Evolutionary conservation across 2,888 invertebrate genomes (phyloP).

Genomic region (Lepeophtheirus nordmannii): DNA sequence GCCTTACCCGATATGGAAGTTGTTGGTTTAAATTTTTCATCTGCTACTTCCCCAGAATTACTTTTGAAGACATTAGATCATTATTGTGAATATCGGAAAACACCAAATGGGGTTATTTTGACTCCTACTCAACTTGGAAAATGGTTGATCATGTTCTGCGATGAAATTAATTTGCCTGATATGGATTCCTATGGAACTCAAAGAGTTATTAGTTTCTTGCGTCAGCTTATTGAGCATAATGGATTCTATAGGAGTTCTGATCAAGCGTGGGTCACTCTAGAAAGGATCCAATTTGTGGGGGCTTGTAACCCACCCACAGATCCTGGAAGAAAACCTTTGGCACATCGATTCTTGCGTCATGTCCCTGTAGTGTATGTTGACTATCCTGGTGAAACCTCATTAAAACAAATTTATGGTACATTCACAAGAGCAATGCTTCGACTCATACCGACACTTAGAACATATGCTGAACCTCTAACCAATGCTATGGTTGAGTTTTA

Average conservation of each 20-base stretch:
- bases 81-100: conserved; percentile 96
- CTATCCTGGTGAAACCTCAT: conserved; percentile 92
- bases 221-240: conserved; percentile 90
- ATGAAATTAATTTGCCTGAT: conserved; percentile 98
- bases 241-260: conserved; percentile 49
- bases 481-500: conserved; percentile 71
- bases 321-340: conserved; percentile 89
- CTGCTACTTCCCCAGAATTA: conserved; percentile 94
- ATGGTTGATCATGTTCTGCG: conserved; percentile 97
- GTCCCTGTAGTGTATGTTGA: conserved; percentile 98
- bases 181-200: conserved; percentile 97
- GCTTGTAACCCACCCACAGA: conserved; percentile 99
- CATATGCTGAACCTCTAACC: conserved; percentile 88
- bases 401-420: conserved; percentile 53
- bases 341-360: conserved; percentile 61
- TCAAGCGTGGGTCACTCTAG: conserved; percentile 90
- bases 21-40: conserved; percentile 96
- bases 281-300: conserved; percentile 97
- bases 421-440: conserved; percentile 74
- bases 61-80: conserved; percentile 97
- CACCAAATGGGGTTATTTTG: conserved; percentile 89
- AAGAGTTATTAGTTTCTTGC: conserved; percentile 93
- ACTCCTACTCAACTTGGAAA: conserved; percentile 83
- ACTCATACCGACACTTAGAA: conserved; percentile 72
- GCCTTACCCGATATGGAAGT: conserved; percentile 99